A percentile compares a stretch with the other conserved stretches of the same genome.
Conservation (phyloP, 2,888 invertebrate species). For the Disparrhopalites patrizii region DNA sequence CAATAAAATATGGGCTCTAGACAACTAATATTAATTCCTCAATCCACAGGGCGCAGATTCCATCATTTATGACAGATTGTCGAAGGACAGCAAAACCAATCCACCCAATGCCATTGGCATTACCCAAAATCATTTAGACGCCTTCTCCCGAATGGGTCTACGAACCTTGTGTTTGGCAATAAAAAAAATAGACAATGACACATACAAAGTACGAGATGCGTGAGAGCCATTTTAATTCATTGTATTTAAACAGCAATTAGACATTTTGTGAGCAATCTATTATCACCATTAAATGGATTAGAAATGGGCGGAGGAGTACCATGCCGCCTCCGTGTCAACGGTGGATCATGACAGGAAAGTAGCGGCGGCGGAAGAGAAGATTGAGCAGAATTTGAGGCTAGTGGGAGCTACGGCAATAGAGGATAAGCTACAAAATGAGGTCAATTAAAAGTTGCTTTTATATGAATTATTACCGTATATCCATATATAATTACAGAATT, state of each 20-base stretch:
- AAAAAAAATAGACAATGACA: constrained; percentile 69
- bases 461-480: too few relatives aligned
- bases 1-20: not conserved
- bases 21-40: not conserved
- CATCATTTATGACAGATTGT: constrained; percentile 8
- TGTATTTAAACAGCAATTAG: too few relatives aligned
- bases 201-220: constrained; percentile 63
- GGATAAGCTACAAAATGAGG: constrained; percentile 83
- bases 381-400: constrained; percentile 82
- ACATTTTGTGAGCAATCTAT: too few relatives aligned
- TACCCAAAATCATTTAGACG: constrained; percentile 79
- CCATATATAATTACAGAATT: too few relatives aligned
- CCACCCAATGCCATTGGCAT: constrained; percentile 53
- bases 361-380: constrained; percentile 85
- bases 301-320: constrained; percentile 81
- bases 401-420: constrained; percentile 97
- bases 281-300: too few relatives aligned
- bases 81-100: not conserved
- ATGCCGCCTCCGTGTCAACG: constrained; percentile 77
- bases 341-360: constrained; percentile 81
- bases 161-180: constrained; percentile 91
- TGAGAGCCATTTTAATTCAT: too few relatives aligned
- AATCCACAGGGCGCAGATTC: constrained; percentile 6
- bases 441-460: too few relatives aligned
- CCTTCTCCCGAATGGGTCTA: constrained; percentile 87